Percentiles rank a stretch among this genome's conserved stretches.
Conservation (phyloP, 2,797 vertebrate genomes). For the Amniataba percoides region DNA sequence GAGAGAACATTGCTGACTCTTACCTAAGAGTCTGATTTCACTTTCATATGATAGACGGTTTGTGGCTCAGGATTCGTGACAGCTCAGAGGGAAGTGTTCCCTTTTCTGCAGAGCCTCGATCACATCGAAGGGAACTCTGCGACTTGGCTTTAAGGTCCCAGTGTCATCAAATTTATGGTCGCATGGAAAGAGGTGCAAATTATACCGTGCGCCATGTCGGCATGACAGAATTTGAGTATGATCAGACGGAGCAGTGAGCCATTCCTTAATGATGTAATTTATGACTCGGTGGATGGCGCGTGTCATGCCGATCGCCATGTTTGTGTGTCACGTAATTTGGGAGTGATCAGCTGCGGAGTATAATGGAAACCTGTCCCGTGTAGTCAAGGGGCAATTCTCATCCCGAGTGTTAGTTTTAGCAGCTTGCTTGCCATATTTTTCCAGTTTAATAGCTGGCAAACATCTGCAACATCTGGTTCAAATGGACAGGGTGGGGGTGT, state of each 20-base stretch:
- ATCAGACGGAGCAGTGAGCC: conserved; percentile 54
- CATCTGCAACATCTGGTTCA: conserved; percentile 79
- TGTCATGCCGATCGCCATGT: conserved; percentile 42
- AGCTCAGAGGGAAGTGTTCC: conserved; percentile 4
- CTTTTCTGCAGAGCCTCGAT: conserved; percentile 36
- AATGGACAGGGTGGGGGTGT: conserved; percentile 55
- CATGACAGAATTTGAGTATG: conserved; percentile 48
- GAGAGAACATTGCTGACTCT: background rate
- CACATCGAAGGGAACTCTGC: conserved; percentile 22
- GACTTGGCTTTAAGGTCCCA: conserved; percentile 17
- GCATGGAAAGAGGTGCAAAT: conserved; percentile 44
- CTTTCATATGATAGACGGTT: background rate
- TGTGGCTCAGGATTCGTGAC: conserved; percentile 20
- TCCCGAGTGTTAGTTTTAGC: conserved; percentile 75
- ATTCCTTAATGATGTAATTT: conserved; percentile 39
- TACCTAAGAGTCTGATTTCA: conserved; percentile 1
- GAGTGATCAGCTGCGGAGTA: conserved; percentile 66
- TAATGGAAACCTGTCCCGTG: conserved; percentile 64
- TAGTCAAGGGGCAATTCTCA: conserved; percentile 70
- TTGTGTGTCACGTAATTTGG: conserved; percentile 57
- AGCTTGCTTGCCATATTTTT: conserved; percentile 72
- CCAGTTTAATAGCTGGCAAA: conserved; percentile 76
- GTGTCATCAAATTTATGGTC: conserved; percentile 42
- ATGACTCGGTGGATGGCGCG: conserved; percentile 29
- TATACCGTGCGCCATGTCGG: conserved; percentile 31